Base-by-base conservation (phyloP, 30 jellyfish, hydroid and myxozoan genomes). In the Cassiopea xamachana region DNA sequence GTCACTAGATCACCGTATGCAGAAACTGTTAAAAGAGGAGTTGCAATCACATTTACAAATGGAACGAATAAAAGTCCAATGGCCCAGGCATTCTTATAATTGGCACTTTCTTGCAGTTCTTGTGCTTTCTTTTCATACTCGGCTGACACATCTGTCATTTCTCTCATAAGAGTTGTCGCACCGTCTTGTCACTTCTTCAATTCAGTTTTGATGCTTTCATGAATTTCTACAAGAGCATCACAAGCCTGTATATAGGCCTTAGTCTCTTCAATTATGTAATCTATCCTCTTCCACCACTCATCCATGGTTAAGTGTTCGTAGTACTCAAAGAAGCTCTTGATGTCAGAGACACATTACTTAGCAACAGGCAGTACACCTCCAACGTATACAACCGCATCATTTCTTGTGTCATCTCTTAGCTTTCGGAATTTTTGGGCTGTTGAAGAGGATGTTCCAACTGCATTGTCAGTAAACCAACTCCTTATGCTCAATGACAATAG, bases 271-370 rank as follows among this genome's bases (percentile, higher is more conserved):
- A 77, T 87, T 67, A 87, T 76, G 50, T 51, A 81, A 7, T 75
- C 83, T 1, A 87, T 39, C 1, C 61, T 59, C 69, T 87, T 84
- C 89, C 94, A 75, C 94, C 94, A 87, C 46, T 87, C 89, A 75
- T 87, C 89, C 64, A 49, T 61, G 82, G 78, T 19, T 13, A 87
- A 62, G 46, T 48, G 75, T 14, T 59, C 61, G 89, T 75, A 75
- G 67, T 87, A 75, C 46, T 87, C 94, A 46, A 75, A 87, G 51
- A 55, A 87, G 27, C 62, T 83, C 7, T 51, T 69, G 61, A 87
- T 62, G 49, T 76, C 83, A 1, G 89, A n/a, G 6, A 87, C 84
- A 46, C 83, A 64, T n/a, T 71, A 46, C 46, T 80, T 87, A 18
- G 60, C 83, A 44, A 77, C 83, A 44, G 94, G 94, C 18, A 87